A percentile compares a stretch with the other conserved stretches of the same genome.
Evolutionary conservation across 2,797 vertebrate genomes (phyloP).

Genomic region (Onychomys torridus): DNA sequence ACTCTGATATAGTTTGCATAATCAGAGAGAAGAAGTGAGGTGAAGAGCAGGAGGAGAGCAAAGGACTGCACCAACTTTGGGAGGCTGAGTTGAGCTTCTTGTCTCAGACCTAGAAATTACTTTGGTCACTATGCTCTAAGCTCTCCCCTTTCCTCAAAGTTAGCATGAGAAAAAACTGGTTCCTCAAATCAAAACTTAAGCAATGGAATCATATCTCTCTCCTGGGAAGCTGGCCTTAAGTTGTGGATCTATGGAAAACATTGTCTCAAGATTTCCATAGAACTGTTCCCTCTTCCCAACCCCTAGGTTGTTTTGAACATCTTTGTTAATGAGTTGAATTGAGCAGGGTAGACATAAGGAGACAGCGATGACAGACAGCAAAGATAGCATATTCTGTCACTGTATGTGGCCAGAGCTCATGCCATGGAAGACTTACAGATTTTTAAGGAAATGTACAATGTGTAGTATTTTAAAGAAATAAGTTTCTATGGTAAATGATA

Average conservation of each 20-base stretch:
- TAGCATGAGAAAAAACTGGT: background rate
- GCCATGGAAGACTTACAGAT: background rate
- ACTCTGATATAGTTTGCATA: background rate
- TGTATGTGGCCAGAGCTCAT: background rate
- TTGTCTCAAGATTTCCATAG: background rate
- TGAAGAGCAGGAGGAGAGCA: background rate
- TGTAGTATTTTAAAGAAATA: background rate
- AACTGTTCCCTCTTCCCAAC: background rate
- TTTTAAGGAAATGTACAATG: background rate
- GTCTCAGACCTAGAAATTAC: background rate
- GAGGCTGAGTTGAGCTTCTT: background rate
- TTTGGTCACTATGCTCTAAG: background rate
- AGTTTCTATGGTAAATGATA: background rate
- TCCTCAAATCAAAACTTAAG: background rate
- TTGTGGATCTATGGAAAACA: background rate
- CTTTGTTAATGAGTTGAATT: conserved; percentile 13
- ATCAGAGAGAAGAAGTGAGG: background rate
- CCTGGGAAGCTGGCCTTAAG: background rate
- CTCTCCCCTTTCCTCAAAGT: background rate
- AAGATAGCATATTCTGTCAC: background rate
- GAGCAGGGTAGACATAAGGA: background rate
- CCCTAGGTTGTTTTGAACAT: background rate
- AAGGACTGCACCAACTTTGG: rapidly evolving
- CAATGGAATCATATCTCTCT: background rate
- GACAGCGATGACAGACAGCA: rapidly evolving